phyloP scores from a whole-genome alignment of 2,888 invertebrate species.

The Orthosia incerta region DNA sequence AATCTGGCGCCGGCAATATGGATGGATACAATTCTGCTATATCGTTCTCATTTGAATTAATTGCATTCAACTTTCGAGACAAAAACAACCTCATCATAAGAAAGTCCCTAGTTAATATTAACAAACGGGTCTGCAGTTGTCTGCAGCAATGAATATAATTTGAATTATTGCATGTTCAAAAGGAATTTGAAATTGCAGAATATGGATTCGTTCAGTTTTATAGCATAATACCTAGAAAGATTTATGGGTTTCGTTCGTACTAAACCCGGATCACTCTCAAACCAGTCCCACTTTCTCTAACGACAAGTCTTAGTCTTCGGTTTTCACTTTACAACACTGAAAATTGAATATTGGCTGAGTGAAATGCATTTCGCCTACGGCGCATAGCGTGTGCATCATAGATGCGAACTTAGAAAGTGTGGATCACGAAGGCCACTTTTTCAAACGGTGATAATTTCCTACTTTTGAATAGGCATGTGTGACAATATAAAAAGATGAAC shows the following conservation, averaged over 20 bases:
- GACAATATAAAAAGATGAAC: constrained; percentile 69
- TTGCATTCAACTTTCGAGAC: constrained; percentile 33
- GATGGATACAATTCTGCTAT: constrained; percentile 20
- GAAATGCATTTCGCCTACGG: constrained; percentile 61
- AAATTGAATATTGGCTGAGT: constrained; percentile 65
- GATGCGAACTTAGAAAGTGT: constrained; percentile 70
- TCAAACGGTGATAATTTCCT: constrained; percentile 15
- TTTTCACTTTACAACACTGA: constrained; percentile 64
- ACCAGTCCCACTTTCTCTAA: constrained; percentile 70
- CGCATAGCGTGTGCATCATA: constrained; percentile 51
- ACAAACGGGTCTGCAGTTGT: constrained; percentile 10
- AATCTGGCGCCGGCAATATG: constrained; percentile 67
- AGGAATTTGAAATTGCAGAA: constrained; percentile 35
- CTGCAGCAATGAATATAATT: constrained; percentile 35
- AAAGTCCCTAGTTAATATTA: constrained; percentile 29
- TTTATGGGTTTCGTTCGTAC: constrained; percentile 50
- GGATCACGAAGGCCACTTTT: constrained; percentile 47
- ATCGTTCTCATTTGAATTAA: constrained; percentile 35
- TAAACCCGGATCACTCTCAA: constrained; percentile 51
- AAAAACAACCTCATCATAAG: constrained; percentile 29
- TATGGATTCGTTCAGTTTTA: constrained; percentile 33
- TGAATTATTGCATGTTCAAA: constrained; percentile 29
- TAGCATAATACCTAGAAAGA: constrained; percentile 41
- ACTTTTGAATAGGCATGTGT: constrained; percentile 41
- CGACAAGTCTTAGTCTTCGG: constrained; percentile 42